These are phyloP conservation scores for Mayetiola destructor DNA, from an alignment of 2,888 invertebrate genomes.

Conservation along the genomic window DNA sequence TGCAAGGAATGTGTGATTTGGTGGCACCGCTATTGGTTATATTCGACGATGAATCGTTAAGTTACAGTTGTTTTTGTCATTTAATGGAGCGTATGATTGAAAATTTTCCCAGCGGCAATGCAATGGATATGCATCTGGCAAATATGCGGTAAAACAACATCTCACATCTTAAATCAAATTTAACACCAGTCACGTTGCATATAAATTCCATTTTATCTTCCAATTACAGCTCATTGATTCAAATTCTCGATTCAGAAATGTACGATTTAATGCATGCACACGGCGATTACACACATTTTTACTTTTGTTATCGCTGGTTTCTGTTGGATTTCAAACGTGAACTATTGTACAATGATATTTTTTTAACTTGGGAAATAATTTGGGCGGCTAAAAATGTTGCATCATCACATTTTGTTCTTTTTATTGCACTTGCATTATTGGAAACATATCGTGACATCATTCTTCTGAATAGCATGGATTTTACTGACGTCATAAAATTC, in stretches of 20 bases:
- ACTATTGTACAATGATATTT: conserved; percentile 85
- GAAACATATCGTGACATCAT: conserved; percentile 91
- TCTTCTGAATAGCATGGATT: conserved; percentile 90
- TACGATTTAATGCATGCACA: conserved; percentile 89
- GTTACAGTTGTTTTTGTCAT: conserved; percentile 81
- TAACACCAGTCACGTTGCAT: neutral
- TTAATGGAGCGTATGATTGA: conserved; percentile 82
- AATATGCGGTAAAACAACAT: conserved; percentile 68
- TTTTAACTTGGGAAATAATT: conserved; percentile 86
- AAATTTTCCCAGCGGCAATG: conserved; percentile 84
- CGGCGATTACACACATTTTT: conserved; percentile 93
- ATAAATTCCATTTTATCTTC: neutral
- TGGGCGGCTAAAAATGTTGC: conserved; percentile 84
- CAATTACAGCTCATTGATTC: conserved; percentile 49
- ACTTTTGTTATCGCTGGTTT: conserved; percentile 97
- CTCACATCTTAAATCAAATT: neutral
- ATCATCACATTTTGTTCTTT: conserved; percentile 80
- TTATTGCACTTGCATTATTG: conserved; percentile 79
- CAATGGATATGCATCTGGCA: conserved; percentile 92
- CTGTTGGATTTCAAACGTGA: conserved; percentile 91
- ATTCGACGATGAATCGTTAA: conserved; percentile 79
- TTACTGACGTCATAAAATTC: conserved; percentile 95
- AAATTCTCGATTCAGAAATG: conserved; percentile 85
- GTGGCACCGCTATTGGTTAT: conserved; percentile 84
- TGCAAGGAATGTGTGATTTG: conserved; percentile 96